A percentile compares a stretch with the other conserved stretches of the same genome.
Conservation (phyloP, 2,888 invertebrate species). For the Nineta flava region DNA sequence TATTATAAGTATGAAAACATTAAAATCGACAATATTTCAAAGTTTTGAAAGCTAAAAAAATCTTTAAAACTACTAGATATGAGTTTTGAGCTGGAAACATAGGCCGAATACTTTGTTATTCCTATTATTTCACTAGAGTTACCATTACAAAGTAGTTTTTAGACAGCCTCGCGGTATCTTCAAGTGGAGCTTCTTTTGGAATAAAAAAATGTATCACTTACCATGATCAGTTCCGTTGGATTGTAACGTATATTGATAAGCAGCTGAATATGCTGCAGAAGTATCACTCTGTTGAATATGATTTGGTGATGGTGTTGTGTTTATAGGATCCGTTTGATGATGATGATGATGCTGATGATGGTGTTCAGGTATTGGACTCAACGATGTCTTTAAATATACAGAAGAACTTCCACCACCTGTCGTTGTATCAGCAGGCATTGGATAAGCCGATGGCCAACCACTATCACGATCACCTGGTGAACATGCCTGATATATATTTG, state of each 20-base stretch:
- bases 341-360: slow-evolving; percentile 7
- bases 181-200: too few species aligned
- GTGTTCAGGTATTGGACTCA: slow-evolving; percentile 25
- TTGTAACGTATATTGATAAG: slow-evolving; percentile 23
- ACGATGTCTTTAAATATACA: slow-evolving; percentile 25
- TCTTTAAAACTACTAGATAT: too few species aligned
- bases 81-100: too few species aligned
- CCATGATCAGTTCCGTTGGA: slow-evolving; percentile 24
- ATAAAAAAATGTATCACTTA: too few species aligned
- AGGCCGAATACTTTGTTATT: too few species aligned
- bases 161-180: too few species aligned
- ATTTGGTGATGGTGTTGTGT: slow-evolving; percentile 1
- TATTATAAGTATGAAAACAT: too few species aligned
- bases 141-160: too few species aligned
- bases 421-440: slow-evolving; percentile 23
- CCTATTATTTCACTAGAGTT: too few species aligned
- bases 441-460: slow-evolving; percentile 17
- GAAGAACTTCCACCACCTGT: slow-evolving; percentile 16
- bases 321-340: background rate
- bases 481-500: slow-evolving; percentile 22
- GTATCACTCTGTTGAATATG: slow-evolving; percentile 11
- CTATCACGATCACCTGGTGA: slow-evolving; percentile 22
- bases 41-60: too few species aligned
- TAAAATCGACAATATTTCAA: too few species aligned
- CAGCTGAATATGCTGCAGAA: slow-evolving; percentile 21